phyloP scores from a whole-genome alignment of 1,140 invertebrate genomes.

The Diachasmimorpha longicaudata region DNA sequence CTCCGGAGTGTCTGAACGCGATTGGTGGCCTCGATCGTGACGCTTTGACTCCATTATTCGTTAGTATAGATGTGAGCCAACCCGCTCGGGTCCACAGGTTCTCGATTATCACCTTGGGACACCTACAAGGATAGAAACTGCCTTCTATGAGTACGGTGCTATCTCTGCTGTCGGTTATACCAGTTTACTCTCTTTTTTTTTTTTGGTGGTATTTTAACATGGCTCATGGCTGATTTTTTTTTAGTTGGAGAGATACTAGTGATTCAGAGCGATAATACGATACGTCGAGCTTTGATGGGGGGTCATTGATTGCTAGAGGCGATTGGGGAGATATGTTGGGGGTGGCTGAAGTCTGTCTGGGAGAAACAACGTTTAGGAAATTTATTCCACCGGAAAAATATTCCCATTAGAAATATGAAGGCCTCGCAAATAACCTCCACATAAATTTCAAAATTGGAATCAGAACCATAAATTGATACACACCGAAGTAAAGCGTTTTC shows the following conservation, averaged over 20 bases:
- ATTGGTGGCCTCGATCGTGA: constrained; percentile 36
- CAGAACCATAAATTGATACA: no score
- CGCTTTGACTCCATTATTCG: constrained; percentile 44
- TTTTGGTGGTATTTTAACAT: neutral
- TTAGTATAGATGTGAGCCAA: neutral
- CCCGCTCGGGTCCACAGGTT: neutral
- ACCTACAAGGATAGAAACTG: constrained; percentile 65
- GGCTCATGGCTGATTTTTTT: neutral
- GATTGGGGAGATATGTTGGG: neutral
- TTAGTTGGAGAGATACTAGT: neutral
- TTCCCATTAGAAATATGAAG: no score
- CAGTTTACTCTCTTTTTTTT: constrained; percentile 42
- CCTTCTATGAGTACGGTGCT: constrained; percentile 60
- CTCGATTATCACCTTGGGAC: constrained; percentile 37
- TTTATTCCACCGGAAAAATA: no score
- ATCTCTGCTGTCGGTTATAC: constrained; percentile 31
- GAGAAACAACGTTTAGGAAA: no score
- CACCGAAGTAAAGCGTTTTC: no score
- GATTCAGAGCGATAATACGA: constrained; percentile 1
- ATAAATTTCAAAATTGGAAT: no score
- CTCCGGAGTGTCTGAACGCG: constrained; percentile 48
- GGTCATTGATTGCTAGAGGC: neutral
- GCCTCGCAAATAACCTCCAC: no score
- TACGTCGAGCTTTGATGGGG: neutral
- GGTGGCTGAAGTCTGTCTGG: no score